Base-by-base conservation (phyloP, 2,888 invertebrate genomes). In the Hedychridium roseum region DNA sequence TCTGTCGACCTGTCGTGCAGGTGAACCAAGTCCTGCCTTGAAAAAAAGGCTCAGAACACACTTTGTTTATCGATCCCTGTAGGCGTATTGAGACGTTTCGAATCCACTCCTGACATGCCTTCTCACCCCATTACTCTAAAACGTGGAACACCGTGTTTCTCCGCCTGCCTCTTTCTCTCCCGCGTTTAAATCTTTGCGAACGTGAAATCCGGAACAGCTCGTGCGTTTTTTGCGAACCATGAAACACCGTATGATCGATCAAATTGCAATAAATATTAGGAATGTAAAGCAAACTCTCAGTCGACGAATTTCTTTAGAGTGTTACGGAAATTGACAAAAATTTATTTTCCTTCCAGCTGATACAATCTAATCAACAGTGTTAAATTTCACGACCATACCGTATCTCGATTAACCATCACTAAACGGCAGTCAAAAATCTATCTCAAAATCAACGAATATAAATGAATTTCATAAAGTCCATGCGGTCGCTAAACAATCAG, bases 21-120 rank as follows among this genome's bases (percentile, higher is more conserved):
- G 50, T n/a, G 53, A 58, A 55, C 45, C 58, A 58, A 60, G 58
- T 60, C 50, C 43, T 56, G 48, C 42, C 46, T 55, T n/a, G n/a
- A n/a, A 57, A 64, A 57, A 70, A 66, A 66, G 63, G 63, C 64
- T 65, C 64, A 66, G 66, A 68, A 63, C 66, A 66, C 65, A 63
- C 64, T 63, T 66, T 58, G 46, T 60, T 60, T 60, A 64, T 67
- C 64, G 65, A 65, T 68, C 58, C 61, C 56, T 58, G 55, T 57
- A 61, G 61, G 60, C 60, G 57, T 64, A 60, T n/a, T 59, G 56
- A 65, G 55, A 58, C 50, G 59, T 57, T 47, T 50, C 50, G 51
- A 41, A 41, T 54, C 48, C 49, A 41, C 32, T 50, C 53, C 42
- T 55, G 51, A n/a, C 56, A 48, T 45, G 46, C n/a, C n/a, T 54